A percentile compares a stretch with the other conserved stretches of the same genome.
Conservation (phyloP, 2,797 vertebrate genomes). For the Alosa sapidissima region DNA sequence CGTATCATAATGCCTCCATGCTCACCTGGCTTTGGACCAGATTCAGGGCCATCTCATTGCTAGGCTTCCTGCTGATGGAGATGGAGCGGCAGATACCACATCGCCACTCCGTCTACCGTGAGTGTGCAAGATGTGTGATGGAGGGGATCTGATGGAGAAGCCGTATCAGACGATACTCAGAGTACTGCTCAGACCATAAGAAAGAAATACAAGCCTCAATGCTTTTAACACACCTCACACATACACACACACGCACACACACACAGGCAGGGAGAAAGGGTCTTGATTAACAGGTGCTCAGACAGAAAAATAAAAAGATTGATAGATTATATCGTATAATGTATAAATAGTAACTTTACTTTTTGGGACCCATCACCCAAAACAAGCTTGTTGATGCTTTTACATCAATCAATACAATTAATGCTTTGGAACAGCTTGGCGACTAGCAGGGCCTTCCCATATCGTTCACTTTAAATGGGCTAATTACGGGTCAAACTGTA, state of each 20-base stretch:
- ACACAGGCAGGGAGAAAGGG: neutral
- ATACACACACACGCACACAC: neutral
- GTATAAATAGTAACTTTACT: neutral
- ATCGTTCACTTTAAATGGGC: constrained; percentile 4
- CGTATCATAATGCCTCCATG: neutral
- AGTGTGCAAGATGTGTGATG: neutral
- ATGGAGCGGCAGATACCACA: neutral
- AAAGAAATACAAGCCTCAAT: neutral
- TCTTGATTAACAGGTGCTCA: neutral
- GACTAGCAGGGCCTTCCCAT: neutral
- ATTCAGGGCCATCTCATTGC: neutral
- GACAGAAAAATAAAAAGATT: neutral
- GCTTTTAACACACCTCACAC: neutral
- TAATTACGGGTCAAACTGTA: constrained; percentile 37
- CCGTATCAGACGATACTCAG: neutral
- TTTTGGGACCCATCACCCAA: neutral
- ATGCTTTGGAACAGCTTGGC: neutral
- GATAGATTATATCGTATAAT: neutral
- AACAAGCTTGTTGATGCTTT: neutral
- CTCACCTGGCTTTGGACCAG: neutral
- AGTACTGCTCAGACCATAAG: neutral
- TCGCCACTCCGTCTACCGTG: neutral
- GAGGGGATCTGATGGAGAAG: neutral
- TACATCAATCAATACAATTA: constrained; percentile 29
- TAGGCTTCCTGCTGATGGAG: neutral